Evolutionary conservation across 2,797 vertebrate genomes (phyloP).

Genomic region (Microctenopoma steveboyesi): DNA sequence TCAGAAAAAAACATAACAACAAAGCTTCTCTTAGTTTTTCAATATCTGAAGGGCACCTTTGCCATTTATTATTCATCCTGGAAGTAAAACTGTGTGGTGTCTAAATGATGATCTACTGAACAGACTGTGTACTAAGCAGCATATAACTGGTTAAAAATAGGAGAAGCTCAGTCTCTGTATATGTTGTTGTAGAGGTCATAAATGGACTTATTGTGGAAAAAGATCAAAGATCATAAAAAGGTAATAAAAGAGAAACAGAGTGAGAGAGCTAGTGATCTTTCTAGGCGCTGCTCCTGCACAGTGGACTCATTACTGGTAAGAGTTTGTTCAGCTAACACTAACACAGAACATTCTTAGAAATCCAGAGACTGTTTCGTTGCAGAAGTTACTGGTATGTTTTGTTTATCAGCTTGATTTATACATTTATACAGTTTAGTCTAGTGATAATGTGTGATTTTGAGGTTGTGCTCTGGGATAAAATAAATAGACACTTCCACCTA

Average conservation of each 20-base stretch:
- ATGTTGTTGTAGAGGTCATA: not conserved
- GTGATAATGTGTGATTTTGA: not conserved
- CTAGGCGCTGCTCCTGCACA: conserved; percentile 2
- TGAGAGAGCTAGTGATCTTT: not conserved
- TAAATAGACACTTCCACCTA: conserved; percentile 9
- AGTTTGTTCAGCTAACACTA: conserved; percentile 5
- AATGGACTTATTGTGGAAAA: not conserved
- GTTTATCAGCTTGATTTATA: not conserved
- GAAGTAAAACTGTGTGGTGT: conserved; percentile 23
- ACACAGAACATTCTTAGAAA: conserved; percentile 3
- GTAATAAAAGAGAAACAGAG: not conserved
- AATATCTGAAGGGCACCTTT: conserved; percentile 43
- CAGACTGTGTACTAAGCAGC: not conserved
- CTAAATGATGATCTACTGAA: conserved; percentile 2
- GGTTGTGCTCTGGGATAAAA: not conserved
- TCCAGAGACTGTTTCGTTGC: not conserved
- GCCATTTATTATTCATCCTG: conserved; percentile 14
- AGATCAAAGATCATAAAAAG: not conserved
- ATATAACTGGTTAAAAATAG: not conserved
- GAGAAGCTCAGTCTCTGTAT: not conserved
- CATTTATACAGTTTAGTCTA: too few species aligned
- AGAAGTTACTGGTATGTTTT: not conserved
- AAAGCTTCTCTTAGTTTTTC: not conserved
- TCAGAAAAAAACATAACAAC: conserved; percentile 20
- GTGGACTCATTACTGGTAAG: conserved; percentile 29